Conservation (phyloP, 2,888 invertebrate genomes). For the Periphyllus acericola region DNA sequence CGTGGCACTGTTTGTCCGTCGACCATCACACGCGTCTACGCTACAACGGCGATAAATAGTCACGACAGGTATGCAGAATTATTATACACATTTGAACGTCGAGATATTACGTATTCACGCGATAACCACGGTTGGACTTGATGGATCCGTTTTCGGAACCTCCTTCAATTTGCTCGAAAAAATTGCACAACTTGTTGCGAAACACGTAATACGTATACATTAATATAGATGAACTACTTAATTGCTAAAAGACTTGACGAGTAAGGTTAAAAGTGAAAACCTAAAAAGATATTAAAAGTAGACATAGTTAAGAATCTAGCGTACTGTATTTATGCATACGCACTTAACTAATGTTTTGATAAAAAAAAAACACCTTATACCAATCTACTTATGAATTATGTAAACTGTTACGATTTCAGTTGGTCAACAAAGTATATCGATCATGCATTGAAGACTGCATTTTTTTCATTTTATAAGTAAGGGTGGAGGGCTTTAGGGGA, state of each 20-base stretch:
- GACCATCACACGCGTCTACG: too few relatives aligned
- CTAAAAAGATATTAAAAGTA: neutral
- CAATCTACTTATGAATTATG: neutral
- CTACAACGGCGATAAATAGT: too few relatives aligned
- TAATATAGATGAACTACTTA: neutral
- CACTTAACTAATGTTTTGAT: neutral
- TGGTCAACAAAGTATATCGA: neutral
- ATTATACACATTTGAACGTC: neutral
- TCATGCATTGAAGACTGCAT: neutral
- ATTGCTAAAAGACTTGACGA: neutral
- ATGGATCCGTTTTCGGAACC: slow-evolving; percentile 22
- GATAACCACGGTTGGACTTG: neutral
- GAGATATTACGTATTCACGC: neutral
- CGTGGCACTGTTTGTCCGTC: too few relatives aligned
- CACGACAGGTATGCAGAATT: too few relatives aligned
- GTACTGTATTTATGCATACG: neutral
- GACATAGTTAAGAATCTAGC: too few relatives aligned
- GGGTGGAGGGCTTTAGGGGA: too few relatives aligned
- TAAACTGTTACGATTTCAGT: neutral
- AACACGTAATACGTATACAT: neutral
- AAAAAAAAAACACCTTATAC: neutral
- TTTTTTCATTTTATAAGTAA: neutral
- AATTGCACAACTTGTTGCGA: neutral
- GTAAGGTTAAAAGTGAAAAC: slow-evolving; percentile 36
- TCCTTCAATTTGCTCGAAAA: neutral